Conservation (phyloP, 2,797 vertebrate species). For the Pristis pectinata region DNA sequence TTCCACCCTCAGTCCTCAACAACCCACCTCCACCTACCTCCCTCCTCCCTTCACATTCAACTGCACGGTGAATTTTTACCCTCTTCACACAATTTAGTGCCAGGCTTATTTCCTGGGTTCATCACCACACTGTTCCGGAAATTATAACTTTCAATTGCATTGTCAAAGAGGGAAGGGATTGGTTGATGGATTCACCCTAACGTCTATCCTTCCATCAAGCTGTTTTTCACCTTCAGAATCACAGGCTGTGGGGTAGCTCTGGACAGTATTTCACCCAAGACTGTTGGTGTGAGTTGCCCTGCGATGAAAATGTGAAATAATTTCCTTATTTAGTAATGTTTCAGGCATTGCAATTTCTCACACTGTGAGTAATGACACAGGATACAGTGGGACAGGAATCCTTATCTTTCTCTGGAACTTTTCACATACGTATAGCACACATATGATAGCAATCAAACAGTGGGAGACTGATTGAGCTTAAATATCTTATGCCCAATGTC, state of each 20-base stretch:
- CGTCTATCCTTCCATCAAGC: not conserved
- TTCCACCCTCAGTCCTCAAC: too few species aligned
- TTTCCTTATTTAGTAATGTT: not conserved
- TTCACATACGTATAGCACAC: not conserved
- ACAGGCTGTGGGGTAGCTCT: not conserved
- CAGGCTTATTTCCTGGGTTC: not conserved
- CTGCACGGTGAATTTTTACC: not conserved
- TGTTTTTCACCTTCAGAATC: not conserved
- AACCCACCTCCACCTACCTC: too few species aligned
- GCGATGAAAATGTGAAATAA: not conserved
- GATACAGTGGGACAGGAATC: not conserved
- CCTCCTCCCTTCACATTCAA: too few species aligned
- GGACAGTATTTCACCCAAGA: not conserved
- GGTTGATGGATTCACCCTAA: not conserved
- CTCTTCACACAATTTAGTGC: not conserved
- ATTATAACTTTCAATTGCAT: not conserved
- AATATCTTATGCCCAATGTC: not conserved
- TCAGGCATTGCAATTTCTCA: not conserved
- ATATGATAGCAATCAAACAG: not conserved
- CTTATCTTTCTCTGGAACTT: not conserved
- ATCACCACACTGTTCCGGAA: not conserved
- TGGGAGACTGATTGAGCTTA: not conserved
- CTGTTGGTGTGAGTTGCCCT: not conserved
- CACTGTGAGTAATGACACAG: too few species aligned
- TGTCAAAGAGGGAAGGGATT: not conserved